A percentile compares a stretch with the other conserved stretches of the same genome.
phyloP scores from a whole-genome alignment of 2,888 invertebrate genomes.

The Seladonia tumulorum region DNA sequence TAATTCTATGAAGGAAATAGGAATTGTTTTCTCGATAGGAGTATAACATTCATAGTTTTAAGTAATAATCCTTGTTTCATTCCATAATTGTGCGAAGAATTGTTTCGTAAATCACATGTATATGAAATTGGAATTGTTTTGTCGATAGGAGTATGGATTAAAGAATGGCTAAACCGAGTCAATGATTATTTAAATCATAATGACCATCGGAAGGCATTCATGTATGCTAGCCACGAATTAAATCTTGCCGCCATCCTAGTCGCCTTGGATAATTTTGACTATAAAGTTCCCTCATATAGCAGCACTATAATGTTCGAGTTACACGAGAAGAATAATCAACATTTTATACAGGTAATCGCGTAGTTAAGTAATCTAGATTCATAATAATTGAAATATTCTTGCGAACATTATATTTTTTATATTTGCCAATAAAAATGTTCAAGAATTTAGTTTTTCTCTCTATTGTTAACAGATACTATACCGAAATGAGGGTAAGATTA shows the following conservation, averaged over 20 bases:
- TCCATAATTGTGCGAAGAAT: neutral
- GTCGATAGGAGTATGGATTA: slow-evolving; percentile 48
- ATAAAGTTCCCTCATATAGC: slow-evolving; percentile 46
- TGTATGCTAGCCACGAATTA: slow-evolving; percentile 52
- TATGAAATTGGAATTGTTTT: neutral
- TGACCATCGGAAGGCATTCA: slow-evolving; percentile 34
- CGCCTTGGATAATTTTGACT: slow-evolving; percentile 40
- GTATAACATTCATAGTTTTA: neutral
- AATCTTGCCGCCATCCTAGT: slow-evolving; percentile 43
- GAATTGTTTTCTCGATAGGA: neutral
- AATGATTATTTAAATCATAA: slow-evolving; percentile 29
- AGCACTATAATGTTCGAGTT: slow-evolving; percentile 49
- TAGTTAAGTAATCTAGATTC: neutral
- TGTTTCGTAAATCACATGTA: neutral
- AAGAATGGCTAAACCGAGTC: slow-evolving; percentile 42
- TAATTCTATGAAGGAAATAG: too few relatives aligned
- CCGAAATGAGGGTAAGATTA: slow-evolving; percentile 15
- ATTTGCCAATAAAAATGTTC: neutral
- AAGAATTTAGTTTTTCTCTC: neutral
- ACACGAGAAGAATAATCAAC: slow-evolving; percentile 32
- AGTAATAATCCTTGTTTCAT: neutral
- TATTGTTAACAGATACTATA: slow-evolving; percentile 31
- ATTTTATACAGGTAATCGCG: slow-evolving; percentile 48
- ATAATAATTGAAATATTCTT: neutral
- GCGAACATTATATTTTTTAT: neutral